A percentile compares a stretch with the other conserved stretches of the same genome.
Conservation (phyloP, 2,888 invertebrate species). For the Lithophane ornitopus region DNA sequence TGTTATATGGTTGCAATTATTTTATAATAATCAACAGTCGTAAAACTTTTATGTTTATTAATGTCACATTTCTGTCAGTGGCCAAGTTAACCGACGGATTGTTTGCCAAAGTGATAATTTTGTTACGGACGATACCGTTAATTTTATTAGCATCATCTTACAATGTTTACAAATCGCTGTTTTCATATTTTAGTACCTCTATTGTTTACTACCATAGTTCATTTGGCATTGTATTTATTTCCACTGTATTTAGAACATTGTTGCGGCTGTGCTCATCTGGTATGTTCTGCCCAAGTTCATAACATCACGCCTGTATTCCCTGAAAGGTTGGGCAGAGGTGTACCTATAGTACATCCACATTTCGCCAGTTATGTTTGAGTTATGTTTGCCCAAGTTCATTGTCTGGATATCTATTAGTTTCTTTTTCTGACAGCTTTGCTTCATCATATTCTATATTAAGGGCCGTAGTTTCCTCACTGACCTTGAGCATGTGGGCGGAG, state of each 20-base stretch:
- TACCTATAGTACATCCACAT: too few species aligned
- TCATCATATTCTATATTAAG: background rate
- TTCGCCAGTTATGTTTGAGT: background rate
- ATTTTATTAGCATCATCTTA: conserved; percentile 33
- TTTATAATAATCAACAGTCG: conserved; percentile 30
- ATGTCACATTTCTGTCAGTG: conserved; percentile 32
- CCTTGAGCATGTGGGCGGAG: too few species aligned
- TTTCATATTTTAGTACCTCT: conserved; percentile 15
- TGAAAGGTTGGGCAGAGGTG: too few species aligned
- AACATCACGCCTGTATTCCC: too few species aligned
- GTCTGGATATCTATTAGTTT: background rate
- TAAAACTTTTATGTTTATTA: conserved; percentile 42
- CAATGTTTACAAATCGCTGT: conserved; percentile 26
- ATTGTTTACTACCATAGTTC: conserved; percentile 9
- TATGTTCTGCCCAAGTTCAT: background rate
- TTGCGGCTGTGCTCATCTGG: background rate
- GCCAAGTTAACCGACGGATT: conserved; percentile 19
- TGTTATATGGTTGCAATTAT: conserved; percentile 32
- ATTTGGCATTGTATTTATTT: conserved; percentile 20
- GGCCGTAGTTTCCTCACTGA: too few species aligned
- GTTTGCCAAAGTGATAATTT: conserved; percentile 41
- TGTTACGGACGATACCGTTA: conserved; percentile 22
- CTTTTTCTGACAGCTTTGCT: background rate
- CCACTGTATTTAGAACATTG: conserved; percentile 4
- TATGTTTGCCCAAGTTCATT: background rate